Evolutionary conservation across 2,113 vertebrate species (phyloP).

Genomic region (Pongo pygmaeus): DNA sequence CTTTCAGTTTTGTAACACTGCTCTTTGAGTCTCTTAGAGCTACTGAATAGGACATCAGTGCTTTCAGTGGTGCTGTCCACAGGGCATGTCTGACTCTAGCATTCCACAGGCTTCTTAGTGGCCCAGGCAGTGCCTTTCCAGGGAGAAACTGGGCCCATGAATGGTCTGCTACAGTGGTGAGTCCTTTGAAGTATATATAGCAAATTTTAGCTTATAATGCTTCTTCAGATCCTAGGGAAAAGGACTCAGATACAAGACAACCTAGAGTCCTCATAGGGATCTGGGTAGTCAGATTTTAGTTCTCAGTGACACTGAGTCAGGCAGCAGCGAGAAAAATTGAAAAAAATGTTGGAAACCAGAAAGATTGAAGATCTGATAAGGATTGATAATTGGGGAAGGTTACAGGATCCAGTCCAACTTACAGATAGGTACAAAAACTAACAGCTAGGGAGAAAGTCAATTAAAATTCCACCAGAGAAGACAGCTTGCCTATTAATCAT

Average conservation of each 20-base stretch:
- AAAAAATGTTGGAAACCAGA: not conserved
- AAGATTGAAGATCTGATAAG: not conserved
- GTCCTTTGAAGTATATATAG: not conserved
- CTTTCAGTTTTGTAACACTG: not conserved
- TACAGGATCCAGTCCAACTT: not conserved
- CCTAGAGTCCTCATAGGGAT: not conserved
- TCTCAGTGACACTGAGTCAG: not conserved
- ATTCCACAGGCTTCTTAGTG: not conserved
- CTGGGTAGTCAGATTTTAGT: not conserved
- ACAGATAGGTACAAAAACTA: not conserved
- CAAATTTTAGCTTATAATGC: not conserved
- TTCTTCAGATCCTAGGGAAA: not conserved
- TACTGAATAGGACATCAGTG: not conserved
- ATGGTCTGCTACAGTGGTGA: not conserved
- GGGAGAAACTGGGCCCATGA: not conserved
- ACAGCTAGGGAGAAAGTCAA: not conserved
- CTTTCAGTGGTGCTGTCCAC: not conserved
- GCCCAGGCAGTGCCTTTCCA: not conserved
- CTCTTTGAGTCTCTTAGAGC: not conserved
- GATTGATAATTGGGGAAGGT: not conserved
- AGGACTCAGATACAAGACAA: not conserved
- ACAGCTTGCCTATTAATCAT: not conserved
- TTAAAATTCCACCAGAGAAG: not conserved
- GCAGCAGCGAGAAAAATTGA: not conserved
- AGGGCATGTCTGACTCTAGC: not conserved